Conservation (phyloP, 53 echinoderm and acorn worm genomes). For the Temnopleurus reevesii region DNA sequence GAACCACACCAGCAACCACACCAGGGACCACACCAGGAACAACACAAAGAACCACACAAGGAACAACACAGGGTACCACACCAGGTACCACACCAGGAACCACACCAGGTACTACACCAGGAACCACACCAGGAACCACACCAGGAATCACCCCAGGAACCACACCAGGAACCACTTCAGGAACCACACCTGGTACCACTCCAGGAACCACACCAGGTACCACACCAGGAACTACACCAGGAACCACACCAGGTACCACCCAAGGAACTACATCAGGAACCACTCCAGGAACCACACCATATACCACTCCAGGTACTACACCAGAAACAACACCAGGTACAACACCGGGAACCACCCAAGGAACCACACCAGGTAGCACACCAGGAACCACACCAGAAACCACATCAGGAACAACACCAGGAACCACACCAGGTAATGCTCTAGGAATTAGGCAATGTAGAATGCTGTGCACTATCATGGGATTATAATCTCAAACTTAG, state of each 20-base stretch:
- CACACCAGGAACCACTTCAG: neutral
- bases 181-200: neutral
- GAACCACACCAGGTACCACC: neutral
- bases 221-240: neutral
- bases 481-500: too few species aligned
- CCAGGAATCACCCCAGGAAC: neutral
- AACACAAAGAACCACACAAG: neutral
- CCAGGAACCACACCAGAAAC: neutral
- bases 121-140: neutral
- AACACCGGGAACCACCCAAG: neutral
- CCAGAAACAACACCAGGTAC: neutral
- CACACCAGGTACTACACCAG: neutral
- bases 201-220: neutral
- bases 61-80: neutral
- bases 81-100: neutral
- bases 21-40: neutral
- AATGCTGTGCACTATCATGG: too few species aligned
- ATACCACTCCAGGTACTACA: neutral
- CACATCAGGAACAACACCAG: neutral
- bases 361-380: neutral
- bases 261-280: neutral
- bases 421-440: too few species aligned
- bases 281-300: neutral
- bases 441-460: too few species aligned
- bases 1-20: neutral